Conservation (phyloP, 2,797 vertebrate genomes). For the Sebastes elongatus region DNA sequence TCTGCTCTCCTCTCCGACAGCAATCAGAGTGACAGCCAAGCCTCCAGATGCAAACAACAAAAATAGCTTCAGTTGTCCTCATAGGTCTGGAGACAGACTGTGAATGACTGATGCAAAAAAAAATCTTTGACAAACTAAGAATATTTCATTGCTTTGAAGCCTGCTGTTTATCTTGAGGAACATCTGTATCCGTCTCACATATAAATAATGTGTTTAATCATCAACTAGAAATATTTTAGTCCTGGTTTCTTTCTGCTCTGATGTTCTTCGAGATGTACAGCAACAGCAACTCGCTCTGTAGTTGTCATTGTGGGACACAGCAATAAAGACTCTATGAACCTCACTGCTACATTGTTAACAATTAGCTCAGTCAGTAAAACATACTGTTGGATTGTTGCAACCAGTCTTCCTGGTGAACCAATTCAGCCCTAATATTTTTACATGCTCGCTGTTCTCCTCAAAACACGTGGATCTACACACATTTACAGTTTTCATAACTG, state of each 20-base stretch:
- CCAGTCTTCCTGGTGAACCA: background rate
- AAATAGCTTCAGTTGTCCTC: constrained; percentile 54
- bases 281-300: background rate
- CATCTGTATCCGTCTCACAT: background rate
- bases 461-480: background rate
- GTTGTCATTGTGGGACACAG: background rate
- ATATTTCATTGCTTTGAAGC: constrained; percentile 1
- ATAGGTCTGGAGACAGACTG: constrained; percentile 1
- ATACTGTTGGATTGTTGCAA: background rate
- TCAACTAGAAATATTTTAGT: background rate
- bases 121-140: background rate
- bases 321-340: background rate
- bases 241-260: background rate
- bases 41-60: constrained; percentile 43
- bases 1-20: constrained; percentile 6
- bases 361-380: background rate
- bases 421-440: background rate
- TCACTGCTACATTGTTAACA: background rate
- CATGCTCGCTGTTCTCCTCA: background rate
- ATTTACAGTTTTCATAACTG: no score
- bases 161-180: constrained; percentile 8
- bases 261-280: background rate
- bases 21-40: constrained; percentile 49
- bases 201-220: constrained; percentile 7
- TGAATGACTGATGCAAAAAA: constrained; percentile 3